Percentiles rank a stretch among this genome's conserved stretches.
Evolutionary conservation across 2,113 vertebrate genomes (phyloP).

Genomic region (Odontophorus gujanensis): DNA sequence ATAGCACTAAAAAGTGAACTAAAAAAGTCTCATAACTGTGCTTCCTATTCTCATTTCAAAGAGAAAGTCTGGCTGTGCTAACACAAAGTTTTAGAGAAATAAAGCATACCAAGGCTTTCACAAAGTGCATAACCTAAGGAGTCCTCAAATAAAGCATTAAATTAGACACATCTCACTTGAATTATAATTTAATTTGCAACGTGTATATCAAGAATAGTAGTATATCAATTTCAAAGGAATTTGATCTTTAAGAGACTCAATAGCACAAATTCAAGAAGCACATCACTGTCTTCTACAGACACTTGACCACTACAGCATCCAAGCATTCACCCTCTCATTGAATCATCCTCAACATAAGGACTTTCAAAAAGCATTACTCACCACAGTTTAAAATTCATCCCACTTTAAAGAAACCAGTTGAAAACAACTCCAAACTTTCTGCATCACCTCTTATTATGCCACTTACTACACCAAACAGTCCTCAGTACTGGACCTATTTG

Average conservation of each 20-base stretch:
- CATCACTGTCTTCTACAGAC: neutral
- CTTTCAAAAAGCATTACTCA: neutral
- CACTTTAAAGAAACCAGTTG: neutral
- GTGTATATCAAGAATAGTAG: neutral
- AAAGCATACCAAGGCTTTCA: neutral
- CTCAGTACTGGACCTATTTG: neutral
- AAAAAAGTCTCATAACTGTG: too few relatives aligned
- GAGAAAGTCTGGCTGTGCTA: neutral
- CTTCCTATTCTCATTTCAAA: neutral
- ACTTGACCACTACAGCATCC: neutral
- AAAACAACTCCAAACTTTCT: neutral
- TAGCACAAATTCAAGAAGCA: neutral
- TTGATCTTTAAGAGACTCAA: neutral
- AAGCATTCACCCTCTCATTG: neutral
- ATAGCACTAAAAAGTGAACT: neutral
- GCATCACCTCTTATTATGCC: neutral
- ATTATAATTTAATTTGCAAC: neutral
- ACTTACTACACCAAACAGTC: neutral
- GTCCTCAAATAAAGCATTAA: neutral
- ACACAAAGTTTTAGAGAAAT: neutral
- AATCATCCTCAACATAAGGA: neutral
- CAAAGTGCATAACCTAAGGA: neutral
- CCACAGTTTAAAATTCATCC: accelerated
- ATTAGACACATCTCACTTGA: neutral
- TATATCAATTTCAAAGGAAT: neutral